Base-by-base conservation (phyloP, 2,888 invertebrate species). In the Junonia oenone region DNA sequence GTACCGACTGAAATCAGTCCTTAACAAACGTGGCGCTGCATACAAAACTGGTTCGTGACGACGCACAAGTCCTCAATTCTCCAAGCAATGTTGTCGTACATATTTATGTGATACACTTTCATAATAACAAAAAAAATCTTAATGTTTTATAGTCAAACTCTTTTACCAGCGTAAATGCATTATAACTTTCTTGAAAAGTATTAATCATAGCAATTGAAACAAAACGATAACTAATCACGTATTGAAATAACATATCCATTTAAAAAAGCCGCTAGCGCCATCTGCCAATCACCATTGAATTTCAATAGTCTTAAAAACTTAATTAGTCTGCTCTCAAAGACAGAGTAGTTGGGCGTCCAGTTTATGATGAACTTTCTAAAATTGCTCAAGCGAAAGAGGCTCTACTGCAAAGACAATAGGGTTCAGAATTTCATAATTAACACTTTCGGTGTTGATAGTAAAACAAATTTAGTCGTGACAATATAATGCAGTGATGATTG, bases 251-350 rank as follows among this genome's bases (percentile, higher is more conserved):
- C 63, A 58, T 81, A 82, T 84, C 75, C 77, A 87, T 87, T 83
- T 81, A 73, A 75, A 78, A 79, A 72, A 67, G 85, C 88, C 87
- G 78, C 81, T 81, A 85, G 89, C 88, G 86, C 87, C 89, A 85
- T 81, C 81, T 86, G 87, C 76, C 89, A 87, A 81, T 89, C 89
- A 87, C 79, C 75, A 82, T 78, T 76, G 77, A 76, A 78, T 82
- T 85, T 87, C 84, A 83, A 87, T 83, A 79, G 76, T 77, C 71
- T 75, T 87, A 85, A 78, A 87, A 87, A 87, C 83, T 79, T 85
- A 87, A 88, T 86, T 88, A 88, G 87, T 76, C 83, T 79, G 81
- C 86, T 86, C 81, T 89, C 79, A 81, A 83, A 83, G 83, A 80
- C 79, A 77, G 75, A 75, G 74, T 69, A 76, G 76, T 72, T 76